Percentiles rank a stretch among this genome's conserved stretches.
Evolutionary conservation across 2,888 invertebrate genomes (phyloP).

Genomic region (Ichneumoninae sp.): DNA sequence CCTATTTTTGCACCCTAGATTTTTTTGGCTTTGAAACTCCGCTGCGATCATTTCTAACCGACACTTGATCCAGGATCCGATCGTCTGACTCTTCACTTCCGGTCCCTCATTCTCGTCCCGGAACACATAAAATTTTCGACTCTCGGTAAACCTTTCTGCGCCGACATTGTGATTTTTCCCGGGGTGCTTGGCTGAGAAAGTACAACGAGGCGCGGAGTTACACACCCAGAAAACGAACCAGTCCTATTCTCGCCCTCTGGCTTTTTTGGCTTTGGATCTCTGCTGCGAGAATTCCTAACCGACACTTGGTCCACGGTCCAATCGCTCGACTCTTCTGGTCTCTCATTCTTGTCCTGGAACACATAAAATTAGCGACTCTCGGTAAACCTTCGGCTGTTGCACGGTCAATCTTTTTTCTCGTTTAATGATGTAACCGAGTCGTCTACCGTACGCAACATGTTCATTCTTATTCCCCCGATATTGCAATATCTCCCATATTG

Average conservation of each 20-base stretch:
- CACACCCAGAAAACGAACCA: slow-evolving; percentile 40
- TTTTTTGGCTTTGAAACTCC: slow-evolving; percentile 61
- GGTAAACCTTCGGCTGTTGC: no score
- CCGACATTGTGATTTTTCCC: no score
- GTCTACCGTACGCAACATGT: no score
- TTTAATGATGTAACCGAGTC: no score
- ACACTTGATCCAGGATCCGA: slow-evolving; percentile 63
- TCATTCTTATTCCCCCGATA: no score
- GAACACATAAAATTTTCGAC: slow-evolving; percentile 52
- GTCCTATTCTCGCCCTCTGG: neutral
- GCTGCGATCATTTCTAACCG: slow-evolving; percentile 68
- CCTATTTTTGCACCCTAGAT: neutral
- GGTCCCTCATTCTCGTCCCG: neutral
- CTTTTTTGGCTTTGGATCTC: slow-evolving; percentile 59
- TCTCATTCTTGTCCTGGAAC: slow-evolving; percentile 6
- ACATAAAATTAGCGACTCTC: neutral
- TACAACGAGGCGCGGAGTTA: slow-evolving; percentile 53
- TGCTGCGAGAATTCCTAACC: slow-evolving; percentile 69
- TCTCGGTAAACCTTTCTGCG: neutral
- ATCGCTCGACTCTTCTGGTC: slow-evolving; percentile 59
- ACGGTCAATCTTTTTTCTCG: no score
- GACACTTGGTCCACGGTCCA: slow-evolving; percentile 62
- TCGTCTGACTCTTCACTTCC: slow-evolving; percentile 58
- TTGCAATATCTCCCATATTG: neutral
- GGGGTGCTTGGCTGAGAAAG: slow-evolving; percentile 71